Evolutionary conservation across 2,113 vertebrate species (phyloP).

Genomic region (Centropus bengalensis): DNA sequence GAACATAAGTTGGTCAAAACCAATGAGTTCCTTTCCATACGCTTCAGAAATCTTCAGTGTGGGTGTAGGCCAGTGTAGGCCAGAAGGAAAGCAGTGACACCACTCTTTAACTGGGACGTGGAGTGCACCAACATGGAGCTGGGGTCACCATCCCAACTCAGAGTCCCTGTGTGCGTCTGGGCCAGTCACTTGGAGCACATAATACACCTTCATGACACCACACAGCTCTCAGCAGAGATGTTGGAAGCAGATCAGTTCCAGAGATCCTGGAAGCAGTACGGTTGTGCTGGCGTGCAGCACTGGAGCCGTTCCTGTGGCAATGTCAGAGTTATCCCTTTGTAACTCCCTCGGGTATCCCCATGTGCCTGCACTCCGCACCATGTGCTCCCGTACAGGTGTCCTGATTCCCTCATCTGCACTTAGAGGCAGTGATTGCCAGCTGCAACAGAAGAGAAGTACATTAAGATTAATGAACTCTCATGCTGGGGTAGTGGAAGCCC

Average conservation of each 20-base stretch:
- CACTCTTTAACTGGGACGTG: accelerated
- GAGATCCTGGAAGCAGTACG: neutral
- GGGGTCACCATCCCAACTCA: neutral
- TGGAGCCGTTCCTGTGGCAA: neutral
- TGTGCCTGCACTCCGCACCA: accelerated
- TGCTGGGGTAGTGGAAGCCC: neutral
- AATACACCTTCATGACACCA: neutral
- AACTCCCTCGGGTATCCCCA: accelerated
- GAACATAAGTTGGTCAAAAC: neutral
- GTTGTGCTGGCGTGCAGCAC: accelerated
- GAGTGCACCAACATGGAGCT: accelerated
- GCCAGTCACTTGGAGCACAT: accelerated
- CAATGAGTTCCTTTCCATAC: neutral
- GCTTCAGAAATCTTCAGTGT: neutral
- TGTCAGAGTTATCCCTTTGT: neutral
- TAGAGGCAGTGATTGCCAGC: neutral
- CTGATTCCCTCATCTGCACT: neutral
- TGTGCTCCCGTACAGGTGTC: neutral
- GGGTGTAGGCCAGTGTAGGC: accelerated
- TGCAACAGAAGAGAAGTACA: neutral
- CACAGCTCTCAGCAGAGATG: neutral
- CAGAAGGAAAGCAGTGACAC: neutral
- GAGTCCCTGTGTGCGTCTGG: neutral
- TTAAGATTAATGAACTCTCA: neutral
- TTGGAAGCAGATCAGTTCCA: neutral